These are phyloP conservation scores for Hecatera dysodea DNA, from an alignment of 2,888 invertebrate species.

Conservation along the genomic window DNA sequence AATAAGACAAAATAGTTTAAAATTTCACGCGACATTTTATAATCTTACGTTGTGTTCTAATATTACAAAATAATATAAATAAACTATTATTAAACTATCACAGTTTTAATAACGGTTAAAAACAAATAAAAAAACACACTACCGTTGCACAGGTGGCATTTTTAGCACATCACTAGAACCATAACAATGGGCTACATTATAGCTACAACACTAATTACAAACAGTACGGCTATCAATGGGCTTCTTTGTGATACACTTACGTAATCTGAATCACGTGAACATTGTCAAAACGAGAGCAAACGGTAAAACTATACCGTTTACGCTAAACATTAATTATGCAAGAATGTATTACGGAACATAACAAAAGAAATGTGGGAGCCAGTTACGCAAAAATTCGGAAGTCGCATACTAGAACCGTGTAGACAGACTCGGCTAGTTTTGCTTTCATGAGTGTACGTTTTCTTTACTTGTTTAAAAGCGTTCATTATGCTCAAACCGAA, in stretches of 20 bases:
- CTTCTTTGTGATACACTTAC: constrained; percentile 43
- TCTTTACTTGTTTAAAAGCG: constrained; percentile 54
- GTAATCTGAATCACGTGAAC: constrained; percentile 55
- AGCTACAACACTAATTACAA: constrained; percentile 29
- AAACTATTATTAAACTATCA: constrained; percentile 17
- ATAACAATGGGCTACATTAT: constrained; percentile 10
- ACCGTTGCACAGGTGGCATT: constrained; percentile 11
- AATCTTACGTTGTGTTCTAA: constrained; percentile 5
- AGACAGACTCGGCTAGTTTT: background rate
- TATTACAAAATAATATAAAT: constrained; percentile 6
- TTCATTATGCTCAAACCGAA: constrained; percentile 61
- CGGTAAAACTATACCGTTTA: constrained; percentile 58
- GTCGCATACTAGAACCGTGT: constrained; percentile 33
- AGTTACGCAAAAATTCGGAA: constrained; percentile 67
- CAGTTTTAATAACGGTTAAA: constrained; percentile 12
- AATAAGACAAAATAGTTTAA: too few species aligned
- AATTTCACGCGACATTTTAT: too few species aligned
- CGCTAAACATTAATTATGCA: constrained; percentile 61
- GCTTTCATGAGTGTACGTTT: constrained; percentile 35
- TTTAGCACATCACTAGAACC: constrained; percentile 27
- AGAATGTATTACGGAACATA: constrained; percentile 60
- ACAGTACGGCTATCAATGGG: constrained; percentile 10
- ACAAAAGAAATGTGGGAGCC: constrained; percentile 63
- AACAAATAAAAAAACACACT: constrained; percentile 2
- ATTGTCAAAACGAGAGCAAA: constrained; percentile 60